Evolutionary conservation across 2,797 vertebrate genomes (phyloP).

Genomic region (Rhadinocentrus ornatus): DNA sequence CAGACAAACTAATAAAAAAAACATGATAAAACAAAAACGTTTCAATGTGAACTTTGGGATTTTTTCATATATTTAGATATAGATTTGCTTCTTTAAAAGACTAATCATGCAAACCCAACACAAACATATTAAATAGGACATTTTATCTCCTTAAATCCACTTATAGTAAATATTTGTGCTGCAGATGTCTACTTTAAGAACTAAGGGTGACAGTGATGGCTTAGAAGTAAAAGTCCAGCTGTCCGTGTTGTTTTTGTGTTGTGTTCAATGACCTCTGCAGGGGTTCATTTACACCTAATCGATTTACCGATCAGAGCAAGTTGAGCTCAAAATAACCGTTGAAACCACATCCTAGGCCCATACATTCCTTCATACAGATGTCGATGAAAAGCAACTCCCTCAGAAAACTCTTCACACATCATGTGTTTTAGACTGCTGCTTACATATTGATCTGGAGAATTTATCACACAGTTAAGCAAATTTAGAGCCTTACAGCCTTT

Average conservation of each 20-base stretch:
- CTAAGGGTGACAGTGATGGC: background rate
- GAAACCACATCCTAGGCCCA: conserved; percentile 25
- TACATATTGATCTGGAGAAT: background rate
- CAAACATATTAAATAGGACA: background rate
- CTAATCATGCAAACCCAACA: background rate
- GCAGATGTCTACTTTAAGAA: background rate
- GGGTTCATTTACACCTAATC: conserved; percentile 56
- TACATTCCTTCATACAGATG: conserved; percentile 16
- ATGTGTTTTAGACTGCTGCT: background rate
- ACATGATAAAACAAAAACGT: background rate
- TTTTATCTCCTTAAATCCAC: background rate
- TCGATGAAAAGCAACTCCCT: conserved; percentile 31
- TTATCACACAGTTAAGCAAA: background rate
- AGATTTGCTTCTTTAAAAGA: background rate
- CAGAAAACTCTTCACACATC: background rate
- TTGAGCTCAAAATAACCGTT: conserved; percentile 49
- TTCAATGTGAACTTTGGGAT: background rate
- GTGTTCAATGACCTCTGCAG: conserved; percentile 56
- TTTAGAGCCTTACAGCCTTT: background rate
- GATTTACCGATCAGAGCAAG: conserved; percentile 52
- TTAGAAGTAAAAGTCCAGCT: conserved; percentile 9
- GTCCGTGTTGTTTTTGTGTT: conserved; percentile 41
- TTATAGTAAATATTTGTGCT: background rate
- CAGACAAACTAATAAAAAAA: background rate
- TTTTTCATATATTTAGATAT: background rate